A percentile compares a stretch with the other conserved stretches of the same genome.
These are phyloP conservation scores for Oreonectes daqikongensis DNA, from an alignment of 2,797 vertebrate genomes.

Conservation along the genomic window DNA sequence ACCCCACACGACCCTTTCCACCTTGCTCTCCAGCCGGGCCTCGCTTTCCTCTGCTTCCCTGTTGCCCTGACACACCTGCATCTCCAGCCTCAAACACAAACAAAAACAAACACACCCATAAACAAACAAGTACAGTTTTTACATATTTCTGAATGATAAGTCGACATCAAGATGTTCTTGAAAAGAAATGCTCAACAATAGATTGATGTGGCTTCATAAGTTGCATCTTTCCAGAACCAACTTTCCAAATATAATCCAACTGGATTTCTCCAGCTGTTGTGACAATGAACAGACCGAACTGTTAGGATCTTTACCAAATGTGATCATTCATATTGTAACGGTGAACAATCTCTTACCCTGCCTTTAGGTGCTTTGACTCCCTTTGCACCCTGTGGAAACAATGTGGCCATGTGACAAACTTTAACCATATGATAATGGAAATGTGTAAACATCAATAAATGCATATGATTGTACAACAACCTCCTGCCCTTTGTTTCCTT, in stretches of 20 bases:
- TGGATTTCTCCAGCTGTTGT: conserved; percentile 7
- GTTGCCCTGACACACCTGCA: conserved; percentile 69
- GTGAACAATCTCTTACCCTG: conserved; percentile 66
- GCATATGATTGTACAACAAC: conserved; percentile 58
- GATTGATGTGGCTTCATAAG: neutral
- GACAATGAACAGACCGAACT: neutral
- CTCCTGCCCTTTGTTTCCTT: conserved; percentile 72
- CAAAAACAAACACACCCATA: conserved; percentile 14
- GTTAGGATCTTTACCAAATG: neutral
- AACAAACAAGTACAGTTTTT: conserved; percentile 15
- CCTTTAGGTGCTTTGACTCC: conserved; percentile 74
- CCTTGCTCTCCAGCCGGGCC: conserved; percentile 74
- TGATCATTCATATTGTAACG: conserved; percentile 2
- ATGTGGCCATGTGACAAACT: conserved; percentile 30
- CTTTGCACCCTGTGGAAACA: conserved; percentile 68
- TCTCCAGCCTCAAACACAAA: conserved; percentile 72
- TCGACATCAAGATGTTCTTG: conserved; percentile 8
- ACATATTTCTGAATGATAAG: conserved; percentile 28
- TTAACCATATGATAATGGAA: conserved; percentile 10
- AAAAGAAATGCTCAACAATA: conserved; percentile 13
- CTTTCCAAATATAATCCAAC: conserved; percentile 11
- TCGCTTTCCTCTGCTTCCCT: conserved; percentile 72
- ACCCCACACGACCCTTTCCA: conserved; percentile 69
- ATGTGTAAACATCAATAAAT: conserved; percentile 31
- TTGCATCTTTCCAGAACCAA: conserved; percentile 20